Base-by-base conservation (phyloP, 1,140 invertebrate genomes). In the Phocides pigmalion region DNA sequence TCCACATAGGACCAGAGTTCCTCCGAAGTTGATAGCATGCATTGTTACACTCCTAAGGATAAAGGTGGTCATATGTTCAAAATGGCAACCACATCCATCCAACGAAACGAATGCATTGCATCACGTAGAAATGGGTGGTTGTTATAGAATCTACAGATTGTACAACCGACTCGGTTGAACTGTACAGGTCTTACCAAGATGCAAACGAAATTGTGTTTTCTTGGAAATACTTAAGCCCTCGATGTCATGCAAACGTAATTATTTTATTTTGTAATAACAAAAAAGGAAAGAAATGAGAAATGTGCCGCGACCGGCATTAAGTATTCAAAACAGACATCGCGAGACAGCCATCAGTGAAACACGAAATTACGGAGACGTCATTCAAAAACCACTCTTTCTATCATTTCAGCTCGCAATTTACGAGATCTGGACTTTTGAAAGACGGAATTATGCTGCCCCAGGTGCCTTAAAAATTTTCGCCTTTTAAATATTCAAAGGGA, bases 241-340 rank as follows among this genome's bases (percentile, higher is more conserved):
- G 25, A 19, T 28, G 44, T 59, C 42, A 50, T 32, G 25, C 42
- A 59, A 49, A 50, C 32, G 58, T 49, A 49, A 62, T 49, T 61
- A 61, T 61, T 62, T 50, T 62, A 50, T 39, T 62, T 41, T 62
- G 17, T 49, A 62, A 62, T 28, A 62, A 59, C 44, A 35, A 39
- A 50, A 62, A 37, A 39, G n/a, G 42, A 8, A 49, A 61, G 28
- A 41, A 62, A 61, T 35, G 50, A 49, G 58, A 50, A 62, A 62
- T 41, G 19, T 25, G 46, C 46, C 58, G 22, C 44, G 46, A 14
- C 44, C 17, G 15, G 58, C 17, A 62, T 62, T 50, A 62, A 49
- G 44, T 62, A 62, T 62, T 62, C 58, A 62, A 62, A 62, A 50
- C 58, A 37, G 50, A 53, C 50, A 39, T 53, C 16, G 56, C 56